Base-by-base conservation (phyloP, 1,140 invertebrate species). In the Lithobius niger region DNA sequence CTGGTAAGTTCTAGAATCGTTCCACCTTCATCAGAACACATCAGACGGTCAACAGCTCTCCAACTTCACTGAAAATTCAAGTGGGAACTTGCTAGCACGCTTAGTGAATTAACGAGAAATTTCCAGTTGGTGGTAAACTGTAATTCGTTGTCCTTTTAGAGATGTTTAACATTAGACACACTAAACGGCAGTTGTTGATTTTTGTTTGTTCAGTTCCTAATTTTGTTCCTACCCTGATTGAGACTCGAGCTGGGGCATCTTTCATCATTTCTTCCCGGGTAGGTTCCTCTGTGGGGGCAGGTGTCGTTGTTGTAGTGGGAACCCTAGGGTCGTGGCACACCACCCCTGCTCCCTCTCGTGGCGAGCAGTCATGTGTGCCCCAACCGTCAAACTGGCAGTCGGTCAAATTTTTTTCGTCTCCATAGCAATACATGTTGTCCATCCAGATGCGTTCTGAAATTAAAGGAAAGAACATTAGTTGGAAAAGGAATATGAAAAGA, bases 361-460 rank as follows among this genome's bases (percentile, higher is more conserved):
- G 69, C 22, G 78, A 73, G 66, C 91, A 95, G 64, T 94, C 87
- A 45, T 82, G 80, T 26, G 72, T 72, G 16, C 82, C 87, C 88
- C 86, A 92, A 6, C 84, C 85, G 60, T 86, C 81, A 64, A 88
- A 88, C 15, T 81, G 72, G 66, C 91, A 96, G 1, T 80, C 66
- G 0, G 73, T 69, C 13, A 96, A 63, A 42, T 78, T 78, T 15
- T 69, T 65, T 67, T 96, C 91, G 50, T 77, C 76, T 0, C 90
- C 91, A 62, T 81, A 76, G 67, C 91, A 97, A 56, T 80, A 82
- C 3, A 93, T 67, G 67, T 93, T 88, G 66, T 94, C 89, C 82
- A 96, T 83, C 86, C 87, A 92, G 61, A 80, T 88, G 61, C 77
- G 79, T 61, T 77, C 85, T 88, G 19, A 18, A 10, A 36, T 10